Percentiles rank a stretch among this genome's conserved stretches.
phyloP scores from a whole-genome alignment of 2,888 invertebrate genomes.

The Ochropleura plecta region DNA sequence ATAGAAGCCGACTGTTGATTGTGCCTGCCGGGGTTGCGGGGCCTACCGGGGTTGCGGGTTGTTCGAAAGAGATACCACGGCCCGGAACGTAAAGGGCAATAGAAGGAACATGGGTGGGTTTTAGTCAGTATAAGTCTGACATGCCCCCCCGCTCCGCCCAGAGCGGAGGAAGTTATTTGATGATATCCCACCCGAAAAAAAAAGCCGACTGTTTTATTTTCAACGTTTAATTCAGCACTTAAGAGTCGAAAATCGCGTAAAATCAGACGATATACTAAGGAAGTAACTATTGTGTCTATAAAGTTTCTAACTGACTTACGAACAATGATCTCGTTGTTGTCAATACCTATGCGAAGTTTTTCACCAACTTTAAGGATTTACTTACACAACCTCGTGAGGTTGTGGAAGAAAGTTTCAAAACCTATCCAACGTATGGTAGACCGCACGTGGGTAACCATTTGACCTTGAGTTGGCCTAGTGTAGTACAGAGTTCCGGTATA shows the following conservation, averaged over 20 bases:
- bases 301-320: slow-evolving; percentile 9
- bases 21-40: too few species aligned
- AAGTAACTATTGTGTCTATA: neutral
- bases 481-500: neutral
- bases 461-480: neutral
- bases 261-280: neutral
- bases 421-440: neutral
- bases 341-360: neutral
- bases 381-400: slow-evolving; percentile 7
- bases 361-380: slow-evolving; percentile 26
- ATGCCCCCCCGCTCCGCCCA: too few species aligned
- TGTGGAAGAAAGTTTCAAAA: slow-evolving; percentile 27
- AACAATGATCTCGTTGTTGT: slow-evolving; percentile 9
- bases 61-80: too few species aligned
- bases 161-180: too few species aligned
- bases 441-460: too few species aligned
- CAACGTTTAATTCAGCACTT: neutral
- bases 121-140: too few species aligned
- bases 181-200: too few species aligned
- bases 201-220: neutral
- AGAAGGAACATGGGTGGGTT: too few species aligned
- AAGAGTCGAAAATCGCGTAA: neutral
- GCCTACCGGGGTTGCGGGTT: too few species aligned
- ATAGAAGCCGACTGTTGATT: neutral
- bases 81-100: too few species aligned